phyloP scores from a whole-genome alignment of 2,888 invertebrate species.

The Eupithecia abbreviata region DNA sequence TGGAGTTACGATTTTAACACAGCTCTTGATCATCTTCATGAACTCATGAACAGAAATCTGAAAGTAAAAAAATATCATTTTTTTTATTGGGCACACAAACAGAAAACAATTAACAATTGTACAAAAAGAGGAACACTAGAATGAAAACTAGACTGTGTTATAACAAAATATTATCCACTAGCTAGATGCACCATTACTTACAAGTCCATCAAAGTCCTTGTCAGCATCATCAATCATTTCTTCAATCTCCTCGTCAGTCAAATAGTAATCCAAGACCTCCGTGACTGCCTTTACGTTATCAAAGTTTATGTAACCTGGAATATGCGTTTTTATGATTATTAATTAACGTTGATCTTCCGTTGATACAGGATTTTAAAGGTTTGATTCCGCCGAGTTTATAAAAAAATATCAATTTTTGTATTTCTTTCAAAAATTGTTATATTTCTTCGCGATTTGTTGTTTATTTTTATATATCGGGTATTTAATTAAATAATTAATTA shows the following conservation, averaged over 20 bases:
- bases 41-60: slow-evolving; percentile 75
- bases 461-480: too few relatives aligned
- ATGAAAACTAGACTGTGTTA: too few relatives aligned
- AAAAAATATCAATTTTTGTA: too few relatives aligned
- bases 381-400: too few relatives aligned
- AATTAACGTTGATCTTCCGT: background rate
- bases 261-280: slow-evolving; percentile 61
- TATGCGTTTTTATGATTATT: background rate
- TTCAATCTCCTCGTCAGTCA: slow-evolving; percentile 78
- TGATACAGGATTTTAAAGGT: background rate
- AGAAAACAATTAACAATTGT: too few relatives aligned
- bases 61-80: slow-evolving; percentile 38
- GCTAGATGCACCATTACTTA: slow-evolving; percentile 46
- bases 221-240: slow-evolving; percentile 81
- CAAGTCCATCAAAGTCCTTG: slow-evolving; percentile 72
- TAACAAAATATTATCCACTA: background rate
- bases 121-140: too few relatives aligned
- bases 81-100: too few relatives aligned
- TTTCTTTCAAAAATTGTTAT: too few relatives aligned
- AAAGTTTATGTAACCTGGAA: slow-evolving; percentile 69
- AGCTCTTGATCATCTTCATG: slow-evolving; percentile 75
- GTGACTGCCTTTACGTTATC: slow-evolving; percentile 73
- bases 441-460: too few relatives aligned
- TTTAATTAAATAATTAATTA: too few relatives aligned
- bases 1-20: slow-evolving; percentile 71